Percentiles rank a stretch among this genome's conserved stretches.
Conservation (phyloP, 2,113 vertebrate genomes). For the Pygoscelis adeliae region DNA sequence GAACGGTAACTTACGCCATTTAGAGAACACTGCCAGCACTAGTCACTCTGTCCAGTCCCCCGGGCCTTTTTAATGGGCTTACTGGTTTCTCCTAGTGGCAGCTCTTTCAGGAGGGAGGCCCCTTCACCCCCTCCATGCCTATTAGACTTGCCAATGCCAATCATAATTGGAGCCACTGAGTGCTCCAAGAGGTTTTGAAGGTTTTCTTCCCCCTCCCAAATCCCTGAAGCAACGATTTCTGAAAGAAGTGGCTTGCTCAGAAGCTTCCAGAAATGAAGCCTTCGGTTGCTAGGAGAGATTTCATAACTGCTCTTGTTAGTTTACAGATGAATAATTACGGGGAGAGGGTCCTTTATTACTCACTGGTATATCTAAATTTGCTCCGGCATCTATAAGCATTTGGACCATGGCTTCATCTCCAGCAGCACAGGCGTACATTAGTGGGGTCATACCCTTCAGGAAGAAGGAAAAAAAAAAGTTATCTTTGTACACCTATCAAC, state of each 20-base stretch:
- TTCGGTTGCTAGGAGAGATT: neutral
- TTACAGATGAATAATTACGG: neutral
- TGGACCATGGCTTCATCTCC: constrained; percentile 98
- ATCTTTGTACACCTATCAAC: neutral
- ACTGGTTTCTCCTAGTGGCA: neutral
- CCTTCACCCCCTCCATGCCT: neutral
- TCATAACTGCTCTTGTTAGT: neutral
- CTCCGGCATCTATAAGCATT: constrained; percentile 96
- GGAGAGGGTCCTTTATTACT: constrained; percentile 9
- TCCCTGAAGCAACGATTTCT: neutral
- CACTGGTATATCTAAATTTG: constrained; percentile 86
- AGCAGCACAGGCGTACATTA: constrained; percentile 96
- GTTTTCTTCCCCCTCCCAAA: neutral
- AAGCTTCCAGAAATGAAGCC: neutral
- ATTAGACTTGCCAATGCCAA: neutral
- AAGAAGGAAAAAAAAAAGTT: neutral
- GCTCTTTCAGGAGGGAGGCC: neutral
- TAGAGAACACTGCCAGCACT: neutral
- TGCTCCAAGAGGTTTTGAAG: neutral
- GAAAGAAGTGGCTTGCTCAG: neutral
- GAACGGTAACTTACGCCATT: neutral
- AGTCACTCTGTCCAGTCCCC: neutral
- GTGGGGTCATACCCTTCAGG: constrained; percentile 91
- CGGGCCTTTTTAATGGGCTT: neutral
- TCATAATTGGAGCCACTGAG: neutral